These are phyloP conservation scores for Heliocidaris tuberculata DNA, from an alignment of 35 echinoderm and acorn worm genomes.

Conservation along the genomic window DNA sequence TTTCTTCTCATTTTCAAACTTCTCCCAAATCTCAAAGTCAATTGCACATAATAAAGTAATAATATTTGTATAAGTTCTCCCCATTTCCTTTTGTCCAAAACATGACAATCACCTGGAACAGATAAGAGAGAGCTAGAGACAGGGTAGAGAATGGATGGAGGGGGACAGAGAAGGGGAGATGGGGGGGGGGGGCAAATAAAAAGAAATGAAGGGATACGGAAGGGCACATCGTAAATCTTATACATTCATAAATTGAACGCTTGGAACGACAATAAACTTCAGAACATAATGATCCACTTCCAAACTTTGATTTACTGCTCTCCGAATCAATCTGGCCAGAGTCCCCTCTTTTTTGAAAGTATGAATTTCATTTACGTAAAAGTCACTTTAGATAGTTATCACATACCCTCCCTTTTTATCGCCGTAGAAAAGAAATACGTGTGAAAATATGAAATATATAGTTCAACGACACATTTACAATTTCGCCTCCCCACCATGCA, in stretches of 20 bases:
- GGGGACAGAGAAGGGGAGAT: background rate
- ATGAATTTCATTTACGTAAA: background rate
- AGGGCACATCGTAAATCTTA: background rate
- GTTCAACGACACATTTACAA: constrained; percentile 30
- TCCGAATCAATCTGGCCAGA: background rate
- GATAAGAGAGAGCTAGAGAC: too few relatives aligned
- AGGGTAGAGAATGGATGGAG: background rate
- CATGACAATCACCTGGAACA: too few relatives aligned
- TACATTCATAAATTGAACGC: background rate
- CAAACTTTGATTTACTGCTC: background rate
- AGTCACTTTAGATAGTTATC: background rate
- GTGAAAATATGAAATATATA: background rate
- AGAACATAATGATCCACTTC: background rate
- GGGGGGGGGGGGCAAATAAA: background rate
- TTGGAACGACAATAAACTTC: background rate
- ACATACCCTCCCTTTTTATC: background rate
- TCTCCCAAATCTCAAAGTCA: too few relatives aligned
- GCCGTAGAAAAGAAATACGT: background rate
- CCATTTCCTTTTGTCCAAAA: too few relatives aligned
- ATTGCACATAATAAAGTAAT: too few relatives aligned
- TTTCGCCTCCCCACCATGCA: background rate
- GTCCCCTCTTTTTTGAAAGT: background rate
- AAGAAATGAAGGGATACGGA: background rate
- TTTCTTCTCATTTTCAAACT: too few relatives aligned
- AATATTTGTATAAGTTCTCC: too few relatives aligned